phyloP scores from a whole-genome alignment of 37 sponge, comb jelly and placozoan genomes.

The Halisarca cf. caerulea region DNA sequence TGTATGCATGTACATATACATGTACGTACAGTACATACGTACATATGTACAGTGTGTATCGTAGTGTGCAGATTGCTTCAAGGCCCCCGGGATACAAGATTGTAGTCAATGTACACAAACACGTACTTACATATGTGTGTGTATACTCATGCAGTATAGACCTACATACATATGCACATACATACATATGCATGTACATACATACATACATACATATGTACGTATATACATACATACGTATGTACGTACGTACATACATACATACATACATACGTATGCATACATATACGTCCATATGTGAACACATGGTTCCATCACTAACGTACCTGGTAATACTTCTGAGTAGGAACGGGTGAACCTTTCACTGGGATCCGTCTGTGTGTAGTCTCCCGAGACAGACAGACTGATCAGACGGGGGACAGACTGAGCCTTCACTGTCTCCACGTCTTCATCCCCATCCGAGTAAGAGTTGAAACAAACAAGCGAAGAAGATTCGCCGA shows the following conservation, averaged over 20 bases:
- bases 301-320: background rate
- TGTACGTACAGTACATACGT: background rate
- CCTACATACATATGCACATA: background rate
- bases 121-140: background rate
- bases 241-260: background rate
- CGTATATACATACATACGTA: too few relatives aligned
- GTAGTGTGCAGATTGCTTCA: too few relatives aligned
- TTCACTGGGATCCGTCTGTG: slow-evolving; percentile 7
- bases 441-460: background rate
- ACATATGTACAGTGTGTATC: background rate
- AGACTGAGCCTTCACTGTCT: slow-evolving; percentile 55
- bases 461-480: background rate
- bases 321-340: slow-evolving; percentile 2
- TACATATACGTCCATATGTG: background rate
- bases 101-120: too few relatives aligned
- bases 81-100: too few relatives aligned
- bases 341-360: background rate
- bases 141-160: background rate
- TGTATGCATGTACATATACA: background rate
- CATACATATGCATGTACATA: background rate
- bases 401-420: slow-evolving; percentile 59
- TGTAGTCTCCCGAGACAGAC: slow-evolving; percentile 38
- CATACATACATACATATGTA: background rate
- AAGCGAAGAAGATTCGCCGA: background rate
- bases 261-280: background rate